Base-by-base conservation (phyloP, 1,140 invertebrate genomes). In the Campoletis sonorensis region DNA sequence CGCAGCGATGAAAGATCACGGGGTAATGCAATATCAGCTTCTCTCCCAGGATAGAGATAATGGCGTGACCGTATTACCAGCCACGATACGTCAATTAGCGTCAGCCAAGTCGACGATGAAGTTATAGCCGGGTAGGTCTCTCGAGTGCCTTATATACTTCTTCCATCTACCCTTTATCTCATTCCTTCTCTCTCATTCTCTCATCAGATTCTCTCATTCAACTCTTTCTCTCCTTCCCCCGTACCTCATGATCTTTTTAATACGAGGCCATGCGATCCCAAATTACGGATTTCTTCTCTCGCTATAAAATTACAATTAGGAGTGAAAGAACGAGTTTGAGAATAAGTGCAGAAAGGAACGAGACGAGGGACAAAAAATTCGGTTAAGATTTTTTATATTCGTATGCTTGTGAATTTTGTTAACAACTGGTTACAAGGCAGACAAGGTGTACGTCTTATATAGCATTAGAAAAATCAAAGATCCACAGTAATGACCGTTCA, bases 31-130 rank as follows among this genome's bases (percentile, higher is more conserved):
- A 87, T 87, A 86, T 86, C 85, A 73, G 79, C 78, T 70, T 79
- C 80, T 79, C 80, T 81, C 80, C 67, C 82, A 82, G 83, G 83
- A 79, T 85, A 85, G 80, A 85, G 87, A 87, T 86, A 87, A 86
- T 87, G 84, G 83, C 85, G 87, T 86, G 85, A 87, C 84, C 82
- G 84, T 83, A 86, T 88, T 87, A 88, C 85, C 82, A 83, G 77
- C 68, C 86, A 87, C 85, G 84, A 86, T 87, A 86, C 86, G 87
- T 86, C 88, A 89, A 89, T 89, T 89, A 89, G 85, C 87, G 86
- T 87, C 84, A 84, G 79, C 80, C 79, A 81, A 82, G 81, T 72
- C 84, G 82, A 77, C 61, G 82, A 84, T 85, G 68, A 85, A 87
- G 84, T 85, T 86, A 86, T 84, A 84, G 78, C 70, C 79, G 73